These are phyloP conservation scores for Falcaria lacertinaria DNA, from an alignment of 2,888 invertebrate species.

Conservation along the genomic window DNA sequence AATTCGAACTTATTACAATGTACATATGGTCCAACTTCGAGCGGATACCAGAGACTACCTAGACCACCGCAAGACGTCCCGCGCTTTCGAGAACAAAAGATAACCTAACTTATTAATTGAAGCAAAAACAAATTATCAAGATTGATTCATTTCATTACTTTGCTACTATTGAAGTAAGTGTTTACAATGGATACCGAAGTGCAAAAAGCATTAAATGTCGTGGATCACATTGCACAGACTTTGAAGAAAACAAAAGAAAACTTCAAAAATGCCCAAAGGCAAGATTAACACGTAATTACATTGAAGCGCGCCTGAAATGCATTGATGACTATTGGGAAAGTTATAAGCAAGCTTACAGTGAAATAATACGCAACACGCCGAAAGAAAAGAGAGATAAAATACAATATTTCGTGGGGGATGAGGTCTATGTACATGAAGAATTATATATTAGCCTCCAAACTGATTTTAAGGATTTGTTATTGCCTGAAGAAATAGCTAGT, in stretches of 20 bases:
- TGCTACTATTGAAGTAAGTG: no score
- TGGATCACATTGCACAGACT: slow-evolving; percentile 7
- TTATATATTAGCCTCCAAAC: slow-evolving; percentile 8
- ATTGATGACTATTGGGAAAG: slow-evolving; percentile 13
- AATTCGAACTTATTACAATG: no score
- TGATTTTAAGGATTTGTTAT: slow-evolving; percentile 6
- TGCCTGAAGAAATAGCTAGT: slow-evolving; percentile 1
- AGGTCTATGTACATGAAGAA: slow-evolving; percentile 13
- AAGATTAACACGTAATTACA: slow-evolving; percentile 12
- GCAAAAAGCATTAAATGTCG: no score
- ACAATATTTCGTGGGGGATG: slow-evolving; percentile 14
- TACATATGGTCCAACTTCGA: no score
- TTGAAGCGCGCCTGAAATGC: slow-evolving; percentile 10
- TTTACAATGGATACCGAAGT: no score
- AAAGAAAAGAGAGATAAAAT: slow-evolving; percentile 8
- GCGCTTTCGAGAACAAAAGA: no score
- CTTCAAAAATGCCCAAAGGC: slow-evolving; percentile 8
- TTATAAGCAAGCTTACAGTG: slow-evolving; percentile 8
- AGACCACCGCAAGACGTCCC: no score
- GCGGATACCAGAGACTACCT: no score
- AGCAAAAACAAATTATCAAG: no score
- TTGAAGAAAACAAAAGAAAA: slow-evolving; percentile 7
- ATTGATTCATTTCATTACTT: no score
- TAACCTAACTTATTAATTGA: no score
- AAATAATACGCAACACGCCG: slow-evolving; percentile 11